A percentile compares a stretch with the other conserved stretches of the same genome.
These are phyloP conservation scores for Herpetotheres cachinnans DNA, from an alignment of 2,113 vertebrate species.

Conservation along the genomic window DNA sequence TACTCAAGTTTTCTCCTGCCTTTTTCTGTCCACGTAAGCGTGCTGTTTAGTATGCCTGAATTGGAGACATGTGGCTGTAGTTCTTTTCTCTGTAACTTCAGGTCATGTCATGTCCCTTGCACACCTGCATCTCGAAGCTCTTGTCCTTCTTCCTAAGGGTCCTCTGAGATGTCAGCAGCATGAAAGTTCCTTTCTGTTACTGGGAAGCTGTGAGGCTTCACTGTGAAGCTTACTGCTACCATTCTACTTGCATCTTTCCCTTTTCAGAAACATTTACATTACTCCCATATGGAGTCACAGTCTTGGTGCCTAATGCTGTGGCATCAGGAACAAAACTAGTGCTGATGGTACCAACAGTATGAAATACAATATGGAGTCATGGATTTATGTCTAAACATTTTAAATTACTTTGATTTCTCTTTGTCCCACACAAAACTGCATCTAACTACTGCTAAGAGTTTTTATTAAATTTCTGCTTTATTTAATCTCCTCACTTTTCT, in stretches of 20 bases:
- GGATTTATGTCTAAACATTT: not conserved
- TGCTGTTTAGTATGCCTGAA: not conserved
- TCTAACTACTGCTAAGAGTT: not conserved
- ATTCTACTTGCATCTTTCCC: not conserved
- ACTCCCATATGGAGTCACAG: not conserved
- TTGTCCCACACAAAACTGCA: not conserved
- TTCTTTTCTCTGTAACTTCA: not conserved
- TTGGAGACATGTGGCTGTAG: not conserved
- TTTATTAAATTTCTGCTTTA: not conserved
- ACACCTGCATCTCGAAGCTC: not conserved
- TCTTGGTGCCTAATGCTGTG: not conserved
- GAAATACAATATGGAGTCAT: not conserved
- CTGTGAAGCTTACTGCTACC: not conserved
- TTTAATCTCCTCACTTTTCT: not conserved
- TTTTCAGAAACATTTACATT: not conserved
- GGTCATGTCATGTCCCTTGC: not conserved
- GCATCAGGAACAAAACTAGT: not conserved
- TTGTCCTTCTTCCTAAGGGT: not conserved
- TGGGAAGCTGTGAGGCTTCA: not conserved
- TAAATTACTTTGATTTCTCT: not conserved
- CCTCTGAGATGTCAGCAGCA: not conserved
- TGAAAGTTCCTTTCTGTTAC: not conserved
- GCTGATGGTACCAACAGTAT: not conserved
- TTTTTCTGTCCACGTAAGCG: not conserved
- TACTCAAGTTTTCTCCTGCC: not conserved